phyloP scores from a whole-genome alignment of 1,140 invertebrate genomes.

The Drosophila sp. region DNA sequence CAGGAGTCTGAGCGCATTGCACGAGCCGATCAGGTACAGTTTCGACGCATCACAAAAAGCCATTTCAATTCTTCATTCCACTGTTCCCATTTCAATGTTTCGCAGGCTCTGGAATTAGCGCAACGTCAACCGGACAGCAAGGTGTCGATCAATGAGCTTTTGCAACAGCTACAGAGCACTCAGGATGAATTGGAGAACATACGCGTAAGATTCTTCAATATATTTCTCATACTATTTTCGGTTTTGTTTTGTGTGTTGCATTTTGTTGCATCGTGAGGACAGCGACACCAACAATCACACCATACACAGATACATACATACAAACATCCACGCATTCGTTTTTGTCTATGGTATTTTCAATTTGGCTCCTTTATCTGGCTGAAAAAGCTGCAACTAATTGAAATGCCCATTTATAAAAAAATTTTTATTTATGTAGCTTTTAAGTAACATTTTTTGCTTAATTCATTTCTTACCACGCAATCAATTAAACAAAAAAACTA shows the following conservation, averaged over 20 bases:
- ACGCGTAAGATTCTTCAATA: constrained; percentile 87
- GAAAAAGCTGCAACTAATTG: constrained; percentile 75
- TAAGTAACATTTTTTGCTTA: constrained; percentile 64
- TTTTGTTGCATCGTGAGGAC: constrained; percentile 81
- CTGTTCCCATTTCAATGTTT: constrained; percentile 15
- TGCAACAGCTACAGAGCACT: constrained; percentile 91
- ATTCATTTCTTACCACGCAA: constrained; percentile 47
- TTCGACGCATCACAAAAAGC: too few relatives aligned
- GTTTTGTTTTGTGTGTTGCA: constrained; percentile 82
- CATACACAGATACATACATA: constrained; percentile 34
- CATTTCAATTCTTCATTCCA: constrained; percentile 19
- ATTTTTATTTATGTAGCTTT: constrained; percentile 50
- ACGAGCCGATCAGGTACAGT: constrained; percentile 85
- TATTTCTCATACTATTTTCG: constrained; percentile 81
- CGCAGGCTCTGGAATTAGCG: constrained; percentile 86
- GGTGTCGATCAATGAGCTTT: constrained; percentile 89
- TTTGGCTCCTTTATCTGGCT: constrained; percentile 67
- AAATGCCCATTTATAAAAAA: constrained; percentile 52
- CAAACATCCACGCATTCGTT: constrained; percentile 33
- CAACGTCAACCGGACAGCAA: constrained; percentile 85
- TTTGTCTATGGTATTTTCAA: constrained; percentile 55
- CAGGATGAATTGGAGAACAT: constrained; percentile 93
- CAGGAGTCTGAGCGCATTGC: constrained; percentile 90
- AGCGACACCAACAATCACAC: constrained; percentile 18
- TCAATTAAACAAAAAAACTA: constrained; percentile 42